Evolutionary conservation across 1,140 invertebrate species (phyloP).

Genomic region (Delia radicum): DNA sequence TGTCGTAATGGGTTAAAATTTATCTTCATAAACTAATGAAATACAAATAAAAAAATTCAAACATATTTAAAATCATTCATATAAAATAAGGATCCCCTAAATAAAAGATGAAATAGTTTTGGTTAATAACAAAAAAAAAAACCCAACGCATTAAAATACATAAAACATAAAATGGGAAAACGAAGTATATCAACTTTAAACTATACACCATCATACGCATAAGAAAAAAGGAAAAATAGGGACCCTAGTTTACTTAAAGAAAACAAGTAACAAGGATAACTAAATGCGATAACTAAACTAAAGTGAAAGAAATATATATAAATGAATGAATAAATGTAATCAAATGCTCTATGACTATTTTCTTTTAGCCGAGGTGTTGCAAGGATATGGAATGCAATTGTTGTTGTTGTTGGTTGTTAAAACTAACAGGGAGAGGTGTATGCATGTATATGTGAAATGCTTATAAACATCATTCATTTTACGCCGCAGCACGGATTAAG

Average conservation of each 20-base stretch:
- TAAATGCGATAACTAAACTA: neutral
- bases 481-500: constrained; percentile 49
- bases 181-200: neutral
- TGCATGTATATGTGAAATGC: neutral
- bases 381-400: neutral
- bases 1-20: too few species aligned
- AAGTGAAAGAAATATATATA: neutral
- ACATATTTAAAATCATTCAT: too few species aligned
- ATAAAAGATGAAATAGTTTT: neutral
- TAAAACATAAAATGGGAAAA: constrained; percentile 12
- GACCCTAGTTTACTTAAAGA: neutral
- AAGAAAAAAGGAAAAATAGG: neutral
- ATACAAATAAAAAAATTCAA: too few species aligned
- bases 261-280: neutral
- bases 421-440: constrained; percentile 10
- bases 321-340: neutral
- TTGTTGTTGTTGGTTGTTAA: neutral
- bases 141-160: constrained; percentile 7
- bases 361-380: too few species aligned
- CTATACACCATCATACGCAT: neutral
- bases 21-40: too few species aligned
- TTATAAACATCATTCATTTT: constrained; percentile 50
- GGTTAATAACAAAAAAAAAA: neutral
- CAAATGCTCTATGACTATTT: neutral
- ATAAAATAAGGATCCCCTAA: neutral